Evolutionary conservation across 2,113 vertebrate species (phyloP).

Genomic region (Xiphorhynchus elegans): DNA sequence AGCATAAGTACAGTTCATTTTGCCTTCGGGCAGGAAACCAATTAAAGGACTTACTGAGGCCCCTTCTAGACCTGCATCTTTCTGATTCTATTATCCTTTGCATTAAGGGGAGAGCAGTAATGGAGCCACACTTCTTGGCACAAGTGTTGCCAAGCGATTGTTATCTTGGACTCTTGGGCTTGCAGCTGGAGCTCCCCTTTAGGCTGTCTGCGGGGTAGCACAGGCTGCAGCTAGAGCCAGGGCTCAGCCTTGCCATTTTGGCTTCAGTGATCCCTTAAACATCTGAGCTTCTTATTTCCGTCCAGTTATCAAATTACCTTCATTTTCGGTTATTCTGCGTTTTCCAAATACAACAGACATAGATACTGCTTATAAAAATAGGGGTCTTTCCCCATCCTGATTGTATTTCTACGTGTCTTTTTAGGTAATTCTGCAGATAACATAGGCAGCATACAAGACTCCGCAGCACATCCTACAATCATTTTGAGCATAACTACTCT

Average conservation of each 20-base stretch:
- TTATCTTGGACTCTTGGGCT: not conserved
- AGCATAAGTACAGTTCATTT: not conserved
- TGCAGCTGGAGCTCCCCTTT: not conserved
- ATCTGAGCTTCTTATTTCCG: not conserved
- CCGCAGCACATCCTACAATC: not conserved
- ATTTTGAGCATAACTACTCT: not conserved
- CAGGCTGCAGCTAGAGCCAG: not conserved
- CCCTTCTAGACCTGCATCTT: conserved; percentile 24
- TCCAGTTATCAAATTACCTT: not conserved
- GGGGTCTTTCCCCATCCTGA: not conserved
- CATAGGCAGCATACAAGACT: rapidly evolving
- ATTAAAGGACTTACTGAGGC: conserved; percentile 22
- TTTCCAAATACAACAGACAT: not conserved
- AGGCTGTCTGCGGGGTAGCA: not conserved
- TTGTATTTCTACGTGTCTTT: not conserved
- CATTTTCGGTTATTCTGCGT: not conserved
- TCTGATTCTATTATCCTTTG: conserved; percentile 42
- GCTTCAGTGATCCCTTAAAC: not conserved
- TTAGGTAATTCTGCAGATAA: not conserved
- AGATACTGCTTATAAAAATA: not conserved
- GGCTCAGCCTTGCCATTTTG: not conserved
- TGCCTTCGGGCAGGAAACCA: conserved; percentile 45
- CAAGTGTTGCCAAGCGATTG: not conserved
- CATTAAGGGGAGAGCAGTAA: conserved; percentile 44
- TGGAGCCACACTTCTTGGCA: conserved; percentile 29